Evolutionary conservation across 1,140 invertebrate species (phyloP).

Genomic region (Drosophila teissieri): DNA sequence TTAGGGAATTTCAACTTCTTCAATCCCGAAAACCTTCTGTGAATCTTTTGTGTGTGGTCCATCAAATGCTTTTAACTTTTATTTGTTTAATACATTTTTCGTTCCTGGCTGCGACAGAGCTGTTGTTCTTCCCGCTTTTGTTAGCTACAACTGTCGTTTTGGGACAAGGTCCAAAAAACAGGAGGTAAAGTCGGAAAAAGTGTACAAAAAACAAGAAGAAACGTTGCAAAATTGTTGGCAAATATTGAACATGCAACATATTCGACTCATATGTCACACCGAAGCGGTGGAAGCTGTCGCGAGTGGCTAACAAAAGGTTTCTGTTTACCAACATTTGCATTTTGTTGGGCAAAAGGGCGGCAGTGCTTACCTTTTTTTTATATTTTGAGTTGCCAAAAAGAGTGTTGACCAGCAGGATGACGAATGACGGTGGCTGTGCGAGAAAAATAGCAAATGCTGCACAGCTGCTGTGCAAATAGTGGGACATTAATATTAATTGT

Average conservation of each 20-base stretch:
- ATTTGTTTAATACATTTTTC: conserved; percentile 66
- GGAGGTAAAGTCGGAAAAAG: conserved; percentile 18
- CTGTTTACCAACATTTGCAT: conserved; percentile 77
- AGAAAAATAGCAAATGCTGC: conserved; percentile 56
- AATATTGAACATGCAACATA: conserved; percentile 84
- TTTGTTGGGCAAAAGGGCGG: conserved; percentile 4
- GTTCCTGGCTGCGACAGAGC: conserved; percentile 14
- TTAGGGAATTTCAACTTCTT: conserved; percentile 30
- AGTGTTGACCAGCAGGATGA: conserved; percentile 34
- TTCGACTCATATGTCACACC: conserved; percentile 78
- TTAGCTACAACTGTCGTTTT: conserved; percentile 65
- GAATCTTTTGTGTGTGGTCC: conserved; percentile 42
- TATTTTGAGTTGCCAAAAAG: conserved; percentile 37
- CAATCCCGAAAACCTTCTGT: background rate
- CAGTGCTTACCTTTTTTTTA: conserved; percentile 25
- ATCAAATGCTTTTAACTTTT: conserved; percentile 77
- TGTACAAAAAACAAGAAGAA: conserved; percentile 53
- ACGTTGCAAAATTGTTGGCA: conserved; percentile 82
- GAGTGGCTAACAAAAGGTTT: conserved; percentile 75
- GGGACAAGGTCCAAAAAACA: conserved; percentile 37
- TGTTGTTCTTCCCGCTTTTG: conserved; percentile 47
- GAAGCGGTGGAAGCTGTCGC: conserved; percentile 53
- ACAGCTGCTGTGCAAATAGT: conserved; percentile 78
- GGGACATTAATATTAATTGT: conserved; percentile 78
- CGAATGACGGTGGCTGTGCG: conserved; percentile 1